Percentiles rank a stretch among this genome's conserved stretches.
Conservation (phyloP, 2,797 vertebrate species). For the Bradypodion ventrale region DNA sequence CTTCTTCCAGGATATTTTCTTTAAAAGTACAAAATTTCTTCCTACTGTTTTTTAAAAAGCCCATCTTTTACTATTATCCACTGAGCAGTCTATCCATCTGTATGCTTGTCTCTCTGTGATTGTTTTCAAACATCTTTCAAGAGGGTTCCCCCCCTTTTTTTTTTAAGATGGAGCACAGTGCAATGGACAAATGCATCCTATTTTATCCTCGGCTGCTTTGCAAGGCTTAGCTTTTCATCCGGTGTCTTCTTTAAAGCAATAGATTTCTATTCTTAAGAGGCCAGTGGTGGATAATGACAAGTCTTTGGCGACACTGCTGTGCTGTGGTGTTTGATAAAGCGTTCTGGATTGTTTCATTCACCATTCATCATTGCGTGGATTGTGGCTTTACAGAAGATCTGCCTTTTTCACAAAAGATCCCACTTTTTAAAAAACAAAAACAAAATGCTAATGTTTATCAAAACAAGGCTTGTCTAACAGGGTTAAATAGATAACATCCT, state of each 20-base stretch:
- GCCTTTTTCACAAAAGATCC: not conserved
- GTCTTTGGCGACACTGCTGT: constrained; percentile 15
- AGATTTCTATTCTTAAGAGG: constrained; percentile 15
- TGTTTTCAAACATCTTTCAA: not conserved
- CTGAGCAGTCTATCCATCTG: no score
- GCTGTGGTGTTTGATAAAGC: not conserved
- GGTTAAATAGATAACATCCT: not conserved
- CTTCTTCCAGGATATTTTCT: constrained; percentile 11
- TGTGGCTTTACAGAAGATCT: not conserved
- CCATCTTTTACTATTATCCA: constrained; percentile 13
- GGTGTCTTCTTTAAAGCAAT: constrained; percentile 16
- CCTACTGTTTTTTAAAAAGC: no score
- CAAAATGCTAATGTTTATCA: no score
- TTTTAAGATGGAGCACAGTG: not conserved
- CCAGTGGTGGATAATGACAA: not conserved
- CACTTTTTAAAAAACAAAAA: not conserved
- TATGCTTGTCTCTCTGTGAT: not conserved
- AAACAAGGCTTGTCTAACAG: not conserved
- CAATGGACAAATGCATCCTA: not conserved
- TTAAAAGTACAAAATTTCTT: not conserved
- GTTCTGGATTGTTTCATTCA: not conserved
- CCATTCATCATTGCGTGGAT: not conserved
- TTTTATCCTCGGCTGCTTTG: not conserved
- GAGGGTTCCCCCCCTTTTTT: not conserved
- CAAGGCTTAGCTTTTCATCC: constrained; percentile 1